Conservation (phyloP, 2,888 invertebrate genomes). For the Eilema depressum region DNA sequence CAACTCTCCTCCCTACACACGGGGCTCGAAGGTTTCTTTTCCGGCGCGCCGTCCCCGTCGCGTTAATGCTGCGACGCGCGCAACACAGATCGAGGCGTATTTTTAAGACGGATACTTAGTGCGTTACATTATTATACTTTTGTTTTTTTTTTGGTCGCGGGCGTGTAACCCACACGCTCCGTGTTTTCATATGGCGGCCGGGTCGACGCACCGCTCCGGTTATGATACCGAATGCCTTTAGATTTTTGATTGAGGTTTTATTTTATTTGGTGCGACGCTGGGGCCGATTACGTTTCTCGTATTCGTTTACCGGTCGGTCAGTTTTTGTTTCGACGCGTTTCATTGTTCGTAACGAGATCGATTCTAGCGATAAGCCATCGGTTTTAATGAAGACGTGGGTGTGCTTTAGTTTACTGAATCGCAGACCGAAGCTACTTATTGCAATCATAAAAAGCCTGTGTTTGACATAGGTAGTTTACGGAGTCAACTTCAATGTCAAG, state of each 20-base stretch:
- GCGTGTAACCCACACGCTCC: constrained; percentile 79
- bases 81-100: constrained; percentile 81
- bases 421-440: constrained; percentile 51
- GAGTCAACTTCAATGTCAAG: not conserved
- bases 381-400: constrained; percentile 85
- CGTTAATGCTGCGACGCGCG: constrained; percentile 80
- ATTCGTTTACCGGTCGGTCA: constrained; percentile 80
- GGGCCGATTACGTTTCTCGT: constrained; percentile 83
- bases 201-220: constrained; percentile 83
- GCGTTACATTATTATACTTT: constrained; percentile 85
- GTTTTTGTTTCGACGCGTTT: constrained; percentile 83
- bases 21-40: constrained; percentile 49
- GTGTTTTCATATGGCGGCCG: constrained; percentile 76
- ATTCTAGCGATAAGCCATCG: constrained; percentile 78
- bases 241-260: constrained; percentile 86
- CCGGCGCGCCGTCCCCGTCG: constrained; percentile 50
- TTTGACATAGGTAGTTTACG: not conserved
- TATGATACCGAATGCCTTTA: constrained; percentile 84
- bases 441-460: constrained; percentile 12
- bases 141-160: constrained; percentile 76
- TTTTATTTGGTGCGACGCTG: constrained; percentile 82
- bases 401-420: constrained; percentile 64
- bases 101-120: constrained; percentile 86
- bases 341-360: constrained; percentile 85
- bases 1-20: constrained; percentile 61